Percentiles rank a stretch among this genome's conserved stretches.
Conservation (phyloP, 2,797 vertebrate species). For the Clarias laeviceps region DNA sequence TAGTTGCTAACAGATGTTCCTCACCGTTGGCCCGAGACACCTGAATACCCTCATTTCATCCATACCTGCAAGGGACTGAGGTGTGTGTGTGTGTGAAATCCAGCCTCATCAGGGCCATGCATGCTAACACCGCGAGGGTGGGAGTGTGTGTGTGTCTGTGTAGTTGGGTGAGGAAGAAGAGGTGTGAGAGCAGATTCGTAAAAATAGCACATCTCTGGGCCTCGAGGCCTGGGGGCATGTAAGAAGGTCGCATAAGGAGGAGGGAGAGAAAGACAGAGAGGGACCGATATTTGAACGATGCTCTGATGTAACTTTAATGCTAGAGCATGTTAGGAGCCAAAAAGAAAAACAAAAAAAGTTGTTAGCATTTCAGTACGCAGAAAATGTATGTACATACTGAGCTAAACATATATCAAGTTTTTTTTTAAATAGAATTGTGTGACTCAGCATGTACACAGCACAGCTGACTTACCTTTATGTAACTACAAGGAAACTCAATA, state of each 20-base stretch:
- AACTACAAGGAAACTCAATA: neutral
- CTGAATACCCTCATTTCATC: slow-evolving; percentile 29
- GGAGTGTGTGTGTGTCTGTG: neutral
- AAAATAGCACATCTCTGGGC: slow-evolving; percentile 63
- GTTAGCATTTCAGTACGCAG: neutral
- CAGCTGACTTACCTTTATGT: neutral
- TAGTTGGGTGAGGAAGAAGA: slow-evolving; percentile 42
- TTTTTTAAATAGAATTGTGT: neutral
- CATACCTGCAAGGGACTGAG: slow-evolving; percentile 18
- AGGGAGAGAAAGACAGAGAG: slow-evolving; percentile 13
- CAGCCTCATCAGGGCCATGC: slow-evolving; percentile 41
- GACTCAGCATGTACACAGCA: neutral
- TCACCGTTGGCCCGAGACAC: slow-evolving; percentile 24
- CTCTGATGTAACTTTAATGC: neutral
- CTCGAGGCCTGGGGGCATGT: slow-evolving; percentile 43
- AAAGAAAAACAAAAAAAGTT: neutral
- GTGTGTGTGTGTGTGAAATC: slow-evolving; percentile 34
- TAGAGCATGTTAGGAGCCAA: neutral
- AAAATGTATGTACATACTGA: neutral
- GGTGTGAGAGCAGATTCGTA: slow-evolving; percentile 72
- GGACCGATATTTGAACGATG: neutral
- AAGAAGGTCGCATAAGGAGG: neutral
- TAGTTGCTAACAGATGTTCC: slow-evolving; percentile 48
- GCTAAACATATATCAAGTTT: neutral
- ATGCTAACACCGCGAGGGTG: neutral